These are phyloP conservation scores for Antheraea mylitta DNA, from an alignment of 1,140 invertebrate genomes.

Conservation along the genomic window DNA sequence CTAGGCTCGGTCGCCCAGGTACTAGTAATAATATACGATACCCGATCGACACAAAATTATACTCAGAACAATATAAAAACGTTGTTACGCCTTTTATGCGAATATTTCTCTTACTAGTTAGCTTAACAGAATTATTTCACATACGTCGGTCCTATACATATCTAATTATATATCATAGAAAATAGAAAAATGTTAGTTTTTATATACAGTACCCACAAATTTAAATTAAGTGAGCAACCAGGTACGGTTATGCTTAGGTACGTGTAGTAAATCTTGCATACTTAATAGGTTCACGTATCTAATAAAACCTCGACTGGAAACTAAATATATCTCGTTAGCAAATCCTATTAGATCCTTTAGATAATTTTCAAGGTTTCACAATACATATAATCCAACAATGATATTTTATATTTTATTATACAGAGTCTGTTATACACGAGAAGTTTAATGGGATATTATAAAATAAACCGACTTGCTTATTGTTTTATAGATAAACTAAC, in stretches of 20 bases:
- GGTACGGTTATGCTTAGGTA: not conserved
- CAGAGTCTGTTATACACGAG: conserved; percentile 43
- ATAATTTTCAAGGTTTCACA: conserved; percentile 27
- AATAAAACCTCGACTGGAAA: conserved; percentile 12
- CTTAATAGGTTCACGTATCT: conserved; percentile 11
- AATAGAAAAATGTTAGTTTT: not conserved
- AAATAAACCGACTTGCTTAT: not conserved
- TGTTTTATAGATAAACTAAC: not conserved
- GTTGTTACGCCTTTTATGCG: too few species aligned
- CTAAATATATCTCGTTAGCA: conserved; percentile 18
- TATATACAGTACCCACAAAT: not conserved
- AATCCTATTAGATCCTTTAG: conserved; percentile 27
- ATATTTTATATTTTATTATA: conserved; percentile 25
- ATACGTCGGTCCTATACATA: too few species aligned
- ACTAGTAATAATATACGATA: too few species aligned
- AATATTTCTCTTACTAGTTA: too few species aligned
- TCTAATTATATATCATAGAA: not conserved
- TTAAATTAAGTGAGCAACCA: not conserved
- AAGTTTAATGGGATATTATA: not conserved
- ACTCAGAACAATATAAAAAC: too few species aligned
- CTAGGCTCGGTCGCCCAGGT: too few species aligned
- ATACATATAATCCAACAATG: not conserved
- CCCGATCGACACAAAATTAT: too few species aligned
- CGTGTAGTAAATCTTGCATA: conserved; percentile 6
- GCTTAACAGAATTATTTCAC: too few species aligned